Conservation (phyloP, 2,888 invertebrate species). For the Disparrhopalites patrizii region DNA sequence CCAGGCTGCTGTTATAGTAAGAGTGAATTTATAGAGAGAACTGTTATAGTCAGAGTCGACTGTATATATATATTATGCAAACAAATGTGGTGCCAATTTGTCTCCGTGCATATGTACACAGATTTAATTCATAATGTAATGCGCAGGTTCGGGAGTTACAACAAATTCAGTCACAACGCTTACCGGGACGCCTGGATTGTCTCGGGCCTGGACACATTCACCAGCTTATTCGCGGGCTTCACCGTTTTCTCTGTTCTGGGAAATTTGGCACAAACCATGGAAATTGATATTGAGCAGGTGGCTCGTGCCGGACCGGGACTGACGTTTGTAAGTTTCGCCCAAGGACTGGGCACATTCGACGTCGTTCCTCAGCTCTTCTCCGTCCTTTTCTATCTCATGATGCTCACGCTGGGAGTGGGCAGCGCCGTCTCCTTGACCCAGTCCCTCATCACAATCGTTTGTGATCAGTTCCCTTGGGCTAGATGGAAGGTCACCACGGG, state of each 20-base stretch:
- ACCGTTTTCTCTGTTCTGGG: slow-evolving; percentile 67
- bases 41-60: too few relatives aligned
- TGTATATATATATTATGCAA: too few relatives aligned
- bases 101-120: too few relatives aligned
- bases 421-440: slow-evolving; percentile 69
- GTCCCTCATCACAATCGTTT: slow-evolving; percentile 63
- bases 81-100: too few relatives aligned
- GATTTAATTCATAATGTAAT: too few relatives aligned
- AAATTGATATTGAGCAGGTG: slow-evolving; percentile 60
- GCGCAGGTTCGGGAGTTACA: slow-evolving; percentile 21
- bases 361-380: slow-evolving; percentile 64
- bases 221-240: slow-evolving; percentile 73
- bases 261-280: slow-evolving; percentile 64
- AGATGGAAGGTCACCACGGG: slow-evolving; percentile 61
- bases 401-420: slow-evolving; percentile 72
- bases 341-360: background rate
- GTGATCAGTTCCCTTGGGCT: slow-evolving; percentile 64
- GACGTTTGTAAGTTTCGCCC: background rate
- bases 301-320: slow-evolving; percentile 56
- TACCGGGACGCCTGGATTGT: slow-evolving; percentile 71
- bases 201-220: slow-evolving; percentile 74
- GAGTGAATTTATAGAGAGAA: too few relatives aligned
- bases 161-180: slow-evolving; percentile 15
- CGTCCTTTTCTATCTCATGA: slow-evolving; percentile 76
- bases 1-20: too few relatives aligned